Conservation (phyloP, 2,113 vertebrate species). For the Dipodomys spectabilis region DNA sequence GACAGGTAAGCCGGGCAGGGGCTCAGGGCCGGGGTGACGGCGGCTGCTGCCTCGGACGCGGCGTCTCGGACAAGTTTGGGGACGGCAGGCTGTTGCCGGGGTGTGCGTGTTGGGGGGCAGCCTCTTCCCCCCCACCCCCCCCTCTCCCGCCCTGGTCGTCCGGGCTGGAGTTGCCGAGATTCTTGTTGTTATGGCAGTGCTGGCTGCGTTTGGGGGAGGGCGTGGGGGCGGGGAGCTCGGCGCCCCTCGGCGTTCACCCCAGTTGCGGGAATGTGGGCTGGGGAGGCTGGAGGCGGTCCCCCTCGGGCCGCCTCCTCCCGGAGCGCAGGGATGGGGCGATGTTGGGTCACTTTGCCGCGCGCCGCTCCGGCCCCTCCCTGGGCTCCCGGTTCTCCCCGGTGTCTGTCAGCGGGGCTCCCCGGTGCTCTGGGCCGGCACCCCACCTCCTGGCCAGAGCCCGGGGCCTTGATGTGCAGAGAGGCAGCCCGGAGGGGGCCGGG, state of each 20-base stretch:
- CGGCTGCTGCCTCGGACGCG: conserved; percentile 28
- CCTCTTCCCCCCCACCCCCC: background rate
- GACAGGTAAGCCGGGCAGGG: conserved; percentile 87
- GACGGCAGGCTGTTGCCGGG: conserved; percentile 54
- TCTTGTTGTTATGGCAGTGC: conserved; percentile 57
- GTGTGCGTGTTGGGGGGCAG: conserved; percentile 44
- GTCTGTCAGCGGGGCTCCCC: conserved; percentile 25
- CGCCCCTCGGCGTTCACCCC: conserved; percentile 58
- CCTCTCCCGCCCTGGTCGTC: background rate
- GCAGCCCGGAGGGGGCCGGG: background rate
- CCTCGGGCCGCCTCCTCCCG: conserved; percentile 54
- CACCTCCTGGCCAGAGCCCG: background rate
- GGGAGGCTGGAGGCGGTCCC: conserved; percentile 57
- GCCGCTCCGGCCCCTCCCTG: conserved; percentile 67
- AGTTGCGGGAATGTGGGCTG: conserved; percentile 54
- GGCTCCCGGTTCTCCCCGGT: background rate
- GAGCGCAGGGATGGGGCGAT: conserved; percentile 60
- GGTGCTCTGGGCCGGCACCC: background rate
- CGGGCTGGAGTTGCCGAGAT: conserved; percentile 69
- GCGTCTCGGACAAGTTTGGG: conserved; percentile 77
- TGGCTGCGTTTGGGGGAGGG: conserved; percentile 56
- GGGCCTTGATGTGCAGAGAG: background rate
- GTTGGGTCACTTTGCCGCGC: conserved; percentile 74
- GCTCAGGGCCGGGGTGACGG: conserved; percentile 44
- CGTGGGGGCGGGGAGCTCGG: conserved; percentile 75